phyloP scores from a whole-genome alignment of 2,113 vertebrate species.

The Pristiophorus japonicus region DNA sequence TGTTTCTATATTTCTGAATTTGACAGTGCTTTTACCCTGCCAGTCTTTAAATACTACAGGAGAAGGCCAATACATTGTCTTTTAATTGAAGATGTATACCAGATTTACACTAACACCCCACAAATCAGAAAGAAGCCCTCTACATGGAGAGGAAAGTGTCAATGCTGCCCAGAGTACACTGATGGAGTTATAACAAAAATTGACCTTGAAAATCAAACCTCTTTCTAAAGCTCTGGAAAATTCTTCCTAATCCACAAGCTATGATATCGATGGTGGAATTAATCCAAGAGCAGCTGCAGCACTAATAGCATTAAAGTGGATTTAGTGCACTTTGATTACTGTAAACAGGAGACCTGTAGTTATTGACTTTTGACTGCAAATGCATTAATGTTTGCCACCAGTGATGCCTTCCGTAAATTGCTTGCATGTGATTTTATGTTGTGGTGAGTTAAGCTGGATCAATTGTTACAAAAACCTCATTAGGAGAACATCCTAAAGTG shows the following conservation, averaged over 20 bases:
- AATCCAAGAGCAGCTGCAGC: conserved; percentile 36
- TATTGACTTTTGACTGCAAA: conserved; percentile 25
- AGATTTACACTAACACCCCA: conserved; percentile 25
- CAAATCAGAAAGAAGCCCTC: not conserved
- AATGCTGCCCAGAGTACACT: not conserved
- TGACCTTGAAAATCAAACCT: conserved; percentile 37
- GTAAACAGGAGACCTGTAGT: conserved; percentile 28
- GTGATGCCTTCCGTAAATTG: not conserved
- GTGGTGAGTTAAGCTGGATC: not conserved
- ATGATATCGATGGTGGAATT: conserved; percentile 37
- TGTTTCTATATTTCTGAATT: not conserved
- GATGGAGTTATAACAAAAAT: not conserved
- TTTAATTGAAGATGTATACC: not conserved
- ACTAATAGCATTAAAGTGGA: conserved; percentile 19
- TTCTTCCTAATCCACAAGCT: conserved; percentile 32
- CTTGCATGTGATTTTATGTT: conserved; percentile 1
- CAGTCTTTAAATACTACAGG: not conserved
- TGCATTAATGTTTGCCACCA: not conserved
- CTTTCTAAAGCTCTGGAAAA: conserved; percentile 35
- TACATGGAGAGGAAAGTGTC: not conserved
- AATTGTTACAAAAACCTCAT: not conserved
- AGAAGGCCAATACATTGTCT: not conserved
- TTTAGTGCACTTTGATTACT: conserved; percentile 34
- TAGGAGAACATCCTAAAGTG: not conserved
- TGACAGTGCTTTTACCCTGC: not conserved